Evolutionary conservation across 2,113 vertebrate species (phyloP).

Genomic region (Tichodroma muraria): DNA sequence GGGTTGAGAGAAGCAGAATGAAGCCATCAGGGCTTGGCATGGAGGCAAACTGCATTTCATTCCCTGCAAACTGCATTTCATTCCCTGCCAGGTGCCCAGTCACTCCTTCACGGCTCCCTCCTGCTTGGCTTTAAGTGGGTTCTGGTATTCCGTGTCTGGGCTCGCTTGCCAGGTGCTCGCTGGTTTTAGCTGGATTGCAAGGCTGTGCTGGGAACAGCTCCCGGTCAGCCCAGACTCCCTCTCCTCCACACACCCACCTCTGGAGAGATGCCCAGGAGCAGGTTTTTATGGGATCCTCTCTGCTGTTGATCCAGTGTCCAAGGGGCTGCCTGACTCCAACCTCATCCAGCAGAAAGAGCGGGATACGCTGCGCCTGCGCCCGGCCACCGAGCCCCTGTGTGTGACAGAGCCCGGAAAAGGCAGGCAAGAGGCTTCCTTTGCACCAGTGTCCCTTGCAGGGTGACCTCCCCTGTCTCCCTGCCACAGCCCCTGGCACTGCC

Average conservation of each 20-base stretch:
- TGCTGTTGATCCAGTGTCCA: not conserved
- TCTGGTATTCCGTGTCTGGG: not conserved
- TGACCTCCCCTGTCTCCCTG: not conserved
- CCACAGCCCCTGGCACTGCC: not conserved
- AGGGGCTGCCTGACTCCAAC: not conserved
- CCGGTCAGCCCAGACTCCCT: not conserved
- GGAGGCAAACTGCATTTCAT: not conserved
- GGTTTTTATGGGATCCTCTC: not conserved
- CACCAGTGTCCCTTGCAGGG: accelerated
- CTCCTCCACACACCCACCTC: accelerated
- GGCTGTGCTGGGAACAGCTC: not conserved
- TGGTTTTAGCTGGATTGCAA: not conserved
- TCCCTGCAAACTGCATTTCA: not conserved
- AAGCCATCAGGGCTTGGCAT: constrained; percentile 40
- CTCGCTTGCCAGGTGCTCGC: accelerated
- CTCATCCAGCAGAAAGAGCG: accelerated
- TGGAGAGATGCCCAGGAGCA: not conserved
- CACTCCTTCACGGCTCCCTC: not conserved
- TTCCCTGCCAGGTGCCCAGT: constrained; percentile 17
- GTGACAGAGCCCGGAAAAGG: not conserved
- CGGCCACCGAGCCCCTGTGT: not conserved
- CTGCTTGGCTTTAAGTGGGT: not conserved
- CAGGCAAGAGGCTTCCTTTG: not conserved
- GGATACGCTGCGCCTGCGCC: accelerated
- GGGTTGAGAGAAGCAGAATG: not conserved